A percentile compares a stretch with the other conserved stretches of the same genome.
phyloP scores from a whole-genome alignment of 2,113 vertebrate species.

The Montifringilla adamsi region DNA sequence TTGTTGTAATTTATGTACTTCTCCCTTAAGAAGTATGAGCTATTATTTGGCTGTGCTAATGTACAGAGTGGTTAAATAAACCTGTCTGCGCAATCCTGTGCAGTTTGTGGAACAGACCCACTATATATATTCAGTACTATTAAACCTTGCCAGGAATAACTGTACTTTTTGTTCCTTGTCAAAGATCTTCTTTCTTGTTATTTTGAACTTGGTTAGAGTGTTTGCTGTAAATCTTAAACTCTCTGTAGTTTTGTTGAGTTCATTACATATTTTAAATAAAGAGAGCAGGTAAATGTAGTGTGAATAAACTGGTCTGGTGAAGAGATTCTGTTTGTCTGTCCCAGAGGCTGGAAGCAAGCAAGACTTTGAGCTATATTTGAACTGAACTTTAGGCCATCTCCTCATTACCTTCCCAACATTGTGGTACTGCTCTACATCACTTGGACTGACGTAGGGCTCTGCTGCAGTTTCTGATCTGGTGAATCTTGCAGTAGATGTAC shows the following conservation, averaged over 20 bases:
- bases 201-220: not conserved
- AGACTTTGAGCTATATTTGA: not conserved
- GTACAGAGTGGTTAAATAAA: not conserved
- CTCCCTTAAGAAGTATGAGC: not conserved
- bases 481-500: not conserved
- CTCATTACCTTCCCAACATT: not conserved
- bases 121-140: not conserved
- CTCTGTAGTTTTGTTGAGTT: not conserved
- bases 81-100: not conserved
- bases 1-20: not conserved
- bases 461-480: not conserved
- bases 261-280: not conserved
- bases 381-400: not conserved
- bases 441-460: not conserved
- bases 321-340: not conserved
- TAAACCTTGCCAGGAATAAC: constrained; percentile 4
- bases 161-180: not conserved
- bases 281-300: not conserved
- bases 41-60: not conserved
- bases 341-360: not conserved
- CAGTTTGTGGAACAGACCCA: not conserved
- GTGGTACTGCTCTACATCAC: not conserved
- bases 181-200: not conserved
- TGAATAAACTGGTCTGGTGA: not conserved
- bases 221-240: not conserved